Conservation (phyloP, 2,113 vertebrate species). For the Erpornis zantholeuca region DNA sequence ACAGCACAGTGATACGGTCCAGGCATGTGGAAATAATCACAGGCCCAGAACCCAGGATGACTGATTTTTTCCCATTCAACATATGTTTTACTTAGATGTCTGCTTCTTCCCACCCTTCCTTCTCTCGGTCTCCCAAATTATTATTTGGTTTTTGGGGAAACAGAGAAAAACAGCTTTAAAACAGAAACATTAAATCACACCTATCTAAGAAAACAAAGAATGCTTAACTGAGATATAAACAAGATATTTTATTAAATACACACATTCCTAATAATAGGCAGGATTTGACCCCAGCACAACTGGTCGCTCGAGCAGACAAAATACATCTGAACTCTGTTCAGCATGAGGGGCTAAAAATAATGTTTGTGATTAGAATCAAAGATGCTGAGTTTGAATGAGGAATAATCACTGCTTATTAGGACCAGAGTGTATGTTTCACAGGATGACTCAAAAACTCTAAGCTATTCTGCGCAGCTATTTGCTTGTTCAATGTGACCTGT, state of each 20-base stretch:
- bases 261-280: not conserved
- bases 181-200: not conserved
- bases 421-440: not conserved
- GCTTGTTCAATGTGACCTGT: conserved; percentile 20
- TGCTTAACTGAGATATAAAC: not conserved
- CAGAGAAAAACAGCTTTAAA: not conserved
- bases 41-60: conserved; percentile 23
- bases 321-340: not conserved
- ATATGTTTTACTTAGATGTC: conserved; percentile 44
- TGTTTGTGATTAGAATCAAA: not conserved
- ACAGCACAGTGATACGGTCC: not conserved
- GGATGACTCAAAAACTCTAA: not conserved
- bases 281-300: not conserved
- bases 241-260: not conserved
- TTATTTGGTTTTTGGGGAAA: not conserved
- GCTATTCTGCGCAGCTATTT: not conserved
- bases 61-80: conserved; percentile 27
- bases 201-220: not conserved
- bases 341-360: not conserved
- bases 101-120: conserved; percentile 15
- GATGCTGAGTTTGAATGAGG: not conserved
- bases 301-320: not conserved
- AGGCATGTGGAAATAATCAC: conserved; percentile 63
- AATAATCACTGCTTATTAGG: not conserved
- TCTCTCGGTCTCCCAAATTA: not conserved